phyloP scores from a whole-genome alignment of 2,888 invertebrate genomes.

The Euplexia lucipara region DNA sequence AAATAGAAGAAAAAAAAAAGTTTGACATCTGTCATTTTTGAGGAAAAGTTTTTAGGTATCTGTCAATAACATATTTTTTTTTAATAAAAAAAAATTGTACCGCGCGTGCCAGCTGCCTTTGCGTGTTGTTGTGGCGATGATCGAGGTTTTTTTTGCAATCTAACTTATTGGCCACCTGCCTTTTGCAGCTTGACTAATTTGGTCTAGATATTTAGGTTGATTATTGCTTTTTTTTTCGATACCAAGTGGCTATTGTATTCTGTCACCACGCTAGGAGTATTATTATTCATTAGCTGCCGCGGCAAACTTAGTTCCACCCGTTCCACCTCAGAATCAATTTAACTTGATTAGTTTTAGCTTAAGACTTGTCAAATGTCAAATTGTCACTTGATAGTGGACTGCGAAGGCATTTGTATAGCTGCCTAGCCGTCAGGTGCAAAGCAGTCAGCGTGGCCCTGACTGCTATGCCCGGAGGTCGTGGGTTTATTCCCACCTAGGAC shows the following conservation, averaged over 20 bases:
- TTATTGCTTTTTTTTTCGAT: background rate
- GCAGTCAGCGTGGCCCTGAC: no score
- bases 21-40: conserved; percentile 19
- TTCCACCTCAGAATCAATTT: no score
- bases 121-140: conserved; percentile 43
- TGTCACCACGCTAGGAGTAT: background rate
- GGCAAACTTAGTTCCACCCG: no score
- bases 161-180: conserved; percentile 56
- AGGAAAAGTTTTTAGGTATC: background rate
- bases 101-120: conserved; percentile 71
- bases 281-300: no score
- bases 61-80: background rate
- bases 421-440: no score
- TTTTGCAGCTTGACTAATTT: conserved; percentile 53
- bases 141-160: conserved; percentile 53
- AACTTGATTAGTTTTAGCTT: no score
- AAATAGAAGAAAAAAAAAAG: background rate
- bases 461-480: no score
- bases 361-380: no score
- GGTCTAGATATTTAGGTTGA: conserved; percentile 10
- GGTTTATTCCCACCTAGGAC: no score
- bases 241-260: background rate
- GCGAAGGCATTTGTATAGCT: no score
- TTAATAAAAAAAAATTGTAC: conserved; percentile 15
- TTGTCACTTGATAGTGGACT: no score